phyloP scores from a whole-genome alignment of 1,140 invertebrate species.

The Drosophila ficusphila region DNA sequence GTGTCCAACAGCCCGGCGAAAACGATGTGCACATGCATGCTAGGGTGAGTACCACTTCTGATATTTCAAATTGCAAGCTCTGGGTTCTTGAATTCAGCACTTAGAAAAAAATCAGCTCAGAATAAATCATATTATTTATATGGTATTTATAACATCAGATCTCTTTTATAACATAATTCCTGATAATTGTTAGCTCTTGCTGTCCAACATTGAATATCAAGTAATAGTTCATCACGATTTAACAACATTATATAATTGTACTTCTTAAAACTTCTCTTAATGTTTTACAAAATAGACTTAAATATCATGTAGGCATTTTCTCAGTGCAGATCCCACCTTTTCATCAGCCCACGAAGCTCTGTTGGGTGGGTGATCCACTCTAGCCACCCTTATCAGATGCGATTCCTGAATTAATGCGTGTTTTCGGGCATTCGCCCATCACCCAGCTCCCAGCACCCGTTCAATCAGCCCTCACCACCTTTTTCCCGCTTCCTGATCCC shows the following conservation, averaged over 20 bases:
- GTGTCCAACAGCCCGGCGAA: slow-evolving; percentile 78
- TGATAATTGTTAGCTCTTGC: background rate
- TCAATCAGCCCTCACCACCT: slow-evolving; percentile 37
- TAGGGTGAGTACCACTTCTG: slow-evolving; percentile 63
- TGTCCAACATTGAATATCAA: no score
- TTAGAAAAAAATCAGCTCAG: background rate
- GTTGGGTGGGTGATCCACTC: slow-evolving; percentile 9
- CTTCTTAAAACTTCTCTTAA: no score
- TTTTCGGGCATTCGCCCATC: slow-evolving; percentile 6
- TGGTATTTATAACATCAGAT: no score
- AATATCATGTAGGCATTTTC: background rate
- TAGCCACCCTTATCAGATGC: slow-evolving; percentile 25
- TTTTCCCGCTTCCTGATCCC: slow-evolving; percentile 28
- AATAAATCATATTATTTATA: no score
- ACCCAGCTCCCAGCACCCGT: slow-evolving; percentile 3
- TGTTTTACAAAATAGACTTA: background rate
- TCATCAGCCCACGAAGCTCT: background rate
- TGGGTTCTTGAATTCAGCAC: background rate
- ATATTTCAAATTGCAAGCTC: background rate
- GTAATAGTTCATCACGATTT: no score
- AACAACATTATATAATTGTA: no score
- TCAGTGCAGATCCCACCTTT: slow-evolving; percentile 19
- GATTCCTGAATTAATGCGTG: slow-evolving; percentile 10
- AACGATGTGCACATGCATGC: slow-evolving; percentile 81
- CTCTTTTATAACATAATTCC: no score